Conservation (phyloP, 2,888 invertebrate species). For the Thysanoteuthis rhombus region DNA sequence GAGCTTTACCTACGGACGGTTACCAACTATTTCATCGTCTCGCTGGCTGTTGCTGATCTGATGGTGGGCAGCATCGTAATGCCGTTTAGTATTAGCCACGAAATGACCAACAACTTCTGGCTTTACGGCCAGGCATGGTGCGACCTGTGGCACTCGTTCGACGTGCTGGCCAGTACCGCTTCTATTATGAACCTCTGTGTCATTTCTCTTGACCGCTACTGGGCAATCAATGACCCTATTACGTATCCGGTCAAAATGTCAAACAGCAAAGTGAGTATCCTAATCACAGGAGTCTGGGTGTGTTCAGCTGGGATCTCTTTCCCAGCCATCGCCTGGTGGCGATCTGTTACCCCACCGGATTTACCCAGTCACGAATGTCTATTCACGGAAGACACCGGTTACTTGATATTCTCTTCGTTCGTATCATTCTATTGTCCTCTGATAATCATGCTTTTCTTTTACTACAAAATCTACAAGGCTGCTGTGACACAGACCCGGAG, state of each 20-base stretch:
- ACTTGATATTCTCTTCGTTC: conserved; percentile 95
- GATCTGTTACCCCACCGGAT: conserved; percentile 69
- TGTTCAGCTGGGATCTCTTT: conserved; percentile 97
- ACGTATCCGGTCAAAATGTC: conserved; percentile 96
- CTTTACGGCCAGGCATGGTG: conserved; percentile 95
- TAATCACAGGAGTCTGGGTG: conserved; percentile 95
- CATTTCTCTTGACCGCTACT: conserved; percentile 94
- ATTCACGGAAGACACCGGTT: conserved; percentile 95
- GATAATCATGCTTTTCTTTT: conserved; percentile 97
- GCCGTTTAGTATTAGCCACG: conserved; percentile 78
- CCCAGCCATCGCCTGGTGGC: conserved; percentile 84
- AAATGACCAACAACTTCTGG: conserved; percentile 73
- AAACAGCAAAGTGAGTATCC: conserved; percentile 82
- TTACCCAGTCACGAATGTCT: conserved; percentile 74
- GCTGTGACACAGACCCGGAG: conserved; percentile 92
- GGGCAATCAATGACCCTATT: conserved; percentile 99
- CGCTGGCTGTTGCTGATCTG: conserved; percentile 94
- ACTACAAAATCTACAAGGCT: conserved; percentile 93
- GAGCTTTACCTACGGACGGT: conserved; percentile 95
- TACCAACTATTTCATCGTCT: conserved; percentile 97
- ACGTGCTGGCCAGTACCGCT: conserved; percentile 96
- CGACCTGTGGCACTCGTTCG: conserved; percentile 95
- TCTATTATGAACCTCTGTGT: conserved; percentile 97
- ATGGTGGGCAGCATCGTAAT: conserved; percentile 95
- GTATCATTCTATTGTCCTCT: conserved; percentile 97